phyloP scores from a whole-genome alignment of 2,888 invertebrate genomes.

The Hemithea aestivaria region DNA sequence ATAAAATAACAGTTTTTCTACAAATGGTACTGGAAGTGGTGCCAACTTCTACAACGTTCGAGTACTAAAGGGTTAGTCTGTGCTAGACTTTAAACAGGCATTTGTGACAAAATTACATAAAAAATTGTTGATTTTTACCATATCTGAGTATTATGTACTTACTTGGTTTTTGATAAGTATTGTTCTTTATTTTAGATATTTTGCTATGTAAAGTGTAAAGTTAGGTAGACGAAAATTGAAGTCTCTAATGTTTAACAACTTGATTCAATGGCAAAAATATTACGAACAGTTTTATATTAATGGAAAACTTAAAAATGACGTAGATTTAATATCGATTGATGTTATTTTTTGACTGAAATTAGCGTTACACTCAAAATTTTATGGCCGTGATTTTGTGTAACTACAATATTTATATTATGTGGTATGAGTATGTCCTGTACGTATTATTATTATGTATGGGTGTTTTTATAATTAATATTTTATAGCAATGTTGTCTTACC shows the following conservation, averaged over 20 bases:
- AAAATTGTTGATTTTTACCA: slow-evolving; percentile 36
- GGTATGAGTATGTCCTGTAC: slow-evolving; percentile 31
- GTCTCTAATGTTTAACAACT: slow-evolving; percentile 6
- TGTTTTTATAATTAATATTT: slow-evolving; percentile 29
- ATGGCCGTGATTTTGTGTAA: slow-evolving; percentile 35
- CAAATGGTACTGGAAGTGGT: slow-evolving; percentile 95
- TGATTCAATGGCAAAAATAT: background rate
- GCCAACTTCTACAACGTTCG: slow-evolving; percentile 88
- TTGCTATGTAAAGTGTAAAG: slow-evolving; percentile 28
- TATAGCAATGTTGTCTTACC: slow-evolving; percentile 20
- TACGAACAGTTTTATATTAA: too few relatives aligned
- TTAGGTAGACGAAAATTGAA: slow-evolving; percentile 23
- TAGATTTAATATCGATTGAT: slow-evolving; percentile 8
- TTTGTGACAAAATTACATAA: slow-evolving; percentile 37
- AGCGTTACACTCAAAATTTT: slow-evolving; percentile 31
- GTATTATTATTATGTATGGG: slow-evolving; percentile 19
- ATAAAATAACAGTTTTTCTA: slow-evolving; percentile 92
- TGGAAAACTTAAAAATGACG: background rate
- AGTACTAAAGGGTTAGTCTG: slow-evolving; percentile 69
- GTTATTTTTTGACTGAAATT: slow-evolving; percentile 29
- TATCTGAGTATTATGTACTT: slow-evolving; percentile 36
- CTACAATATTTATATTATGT: slow-evolving; percentile 39
- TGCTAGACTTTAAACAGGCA: slow-evolving; percentile 69
- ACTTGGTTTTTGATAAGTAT: slow-evolving; percentile 38
- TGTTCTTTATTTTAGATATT: slow-evolving; percentile 33